These are phyloP conservation scores for Camponotus vicinus DNA, from an alignment of 1,140 invertebrate genomes.

Conservation along the genomic window DNA sequence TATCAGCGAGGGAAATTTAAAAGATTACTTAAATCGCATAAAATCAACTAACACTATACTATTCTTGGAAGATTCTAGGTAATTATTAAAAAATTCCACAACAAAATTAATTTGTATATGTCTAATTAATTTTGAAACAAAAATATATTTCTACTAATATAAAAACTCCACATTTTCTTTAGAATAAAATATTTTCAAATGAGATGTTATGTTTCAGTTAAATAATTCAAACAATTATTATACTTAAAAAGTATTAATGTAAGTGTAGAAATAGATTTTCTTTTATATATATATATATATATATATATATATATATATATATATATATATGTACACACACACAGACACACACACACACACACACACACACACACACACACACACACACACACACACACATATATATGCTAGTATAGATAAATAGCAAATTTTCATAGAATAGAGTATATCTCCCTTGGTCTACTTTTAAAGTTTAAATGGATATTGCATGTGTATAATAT, in stretches of 20 bases:
- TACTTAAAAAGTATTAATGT: background rate
- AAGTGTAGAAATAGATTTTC: too few species aligned
- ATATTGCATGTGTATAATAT: background rate
- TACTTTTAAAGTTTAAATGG: background rate
- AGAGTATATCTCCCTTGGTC: background rate
- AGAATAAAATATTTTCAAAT: background rate
- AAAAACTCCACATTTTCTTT: background rate
- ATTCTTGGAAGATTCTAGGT: slow-evolving; percentile 81
- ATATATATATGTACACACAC: too few species aligned
- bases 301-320: too few species aligned
- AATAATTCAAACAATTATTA: background rate
- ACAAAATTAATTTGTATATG: background rate
- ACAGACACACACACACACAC: too few species aligned
- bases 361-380: too few species aligned
- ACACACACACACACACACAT: too few species aligned
- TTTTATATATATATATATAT: too few species aligned
- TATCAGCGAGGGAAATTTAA: slow-evolving; percentile 80
- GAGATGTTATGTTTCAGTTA: background rate
- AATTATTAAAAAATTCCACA: slow-evolving; percentile 10
- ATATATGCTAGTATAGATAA: too few species aligned
- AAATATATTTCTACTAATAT: background rate
- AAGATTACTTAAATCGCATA: slow-evolving; percentile 74
- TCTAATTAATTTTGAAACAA: background rate
- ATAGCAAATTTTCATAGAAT: background rate
- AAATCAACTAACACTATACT: slow-evolving; percentile 78